A percentile compares a stretch with the other conserved stretches of the same genome.
These are phyloP conservation scores for Atrina japonica DNA, from an alignment of 2,888 invertebrate species.

Conservation along the genomic window DNA sequence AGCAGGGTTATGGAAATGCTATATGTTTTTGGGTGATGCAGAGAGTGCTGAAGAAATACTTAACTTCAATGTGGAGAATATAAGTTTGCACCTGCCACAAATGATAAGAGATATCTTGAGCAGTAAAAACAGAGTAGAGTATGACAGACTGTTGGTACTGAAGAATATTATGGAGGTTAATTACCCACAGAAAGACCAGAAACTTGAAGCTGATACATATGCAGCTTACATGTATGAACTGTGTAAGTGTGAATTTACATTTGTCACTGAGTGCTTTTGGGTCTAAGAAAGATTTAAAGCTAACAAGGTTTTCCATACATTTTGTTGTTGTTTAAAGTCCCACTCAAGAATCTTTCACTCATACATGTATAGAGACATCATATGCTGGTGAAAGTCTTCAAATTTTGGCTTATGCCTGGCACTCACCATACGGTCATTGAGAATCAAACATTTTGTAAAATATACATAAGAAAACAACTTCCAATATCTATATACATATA, in stretches of 20 bases:
- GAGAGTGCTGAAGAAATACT: not conserved
- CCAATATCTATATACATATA: no score
- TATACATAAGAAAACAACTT: no score
- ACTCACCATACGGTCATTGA: no score
- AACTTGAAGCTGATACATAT: not conserved
- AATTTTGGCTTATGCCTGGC: no score
- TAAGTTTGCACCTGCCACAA: not conserved
- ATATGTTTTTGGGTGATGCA: not conserved
- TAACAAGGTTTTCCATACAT: no score
- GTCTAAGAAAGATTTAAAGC: no score
- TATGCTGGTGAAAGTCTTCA: no score
- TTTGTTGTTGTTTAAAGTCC: no score
- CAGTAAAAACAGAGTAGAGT: not conserved
- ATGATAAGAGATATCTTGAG: not conserved
- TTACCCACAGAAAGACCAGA: not conserved
- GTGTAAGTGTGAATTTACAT: not conserved
- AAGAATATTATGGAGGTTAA: not conserved
- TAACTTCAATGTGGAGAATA: not conserved
- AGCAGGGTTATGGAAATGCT: constrained; percentile 8
- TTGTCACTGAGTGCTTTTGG: no score
- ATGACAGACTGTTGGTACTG: not conserved
- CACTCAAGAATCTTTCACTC: no score
- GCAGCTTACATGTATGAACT: not conserved
- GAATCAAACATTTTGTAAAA: no score
- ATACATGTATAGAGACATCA: no score